Evolutionary conservation across 2,888 invertebrate species (phyloP), one percentile per base, ranked within the genome.

Genomic region (Bombyx huttoni): DNA sequence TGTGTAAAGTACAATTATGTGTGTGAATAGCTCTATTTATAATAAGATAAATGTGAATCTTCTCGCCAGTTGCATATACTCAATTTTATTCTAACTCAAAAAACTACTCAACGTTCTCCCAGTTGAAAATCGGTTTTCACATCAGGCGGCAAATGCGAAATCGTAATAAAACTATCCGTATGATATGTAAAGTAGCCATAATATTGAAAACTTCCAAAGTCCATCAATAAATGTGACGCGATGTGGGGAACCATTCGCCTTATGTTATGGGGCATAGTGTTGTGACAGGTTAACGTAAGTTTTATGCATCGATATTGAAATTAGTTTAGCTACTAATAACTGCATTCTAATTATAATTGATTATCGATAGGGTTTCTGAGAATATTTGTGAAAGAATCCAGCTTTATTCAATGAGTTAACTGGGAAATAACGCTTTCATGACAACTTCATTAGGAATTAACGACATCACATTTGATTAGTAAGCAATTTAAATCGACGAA

Each of bases 181-280:
- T 75, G 72, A 79, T 81, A 87, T 87, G 88, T 87, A 88, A 87
- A 87, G 82, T 82, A 86, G 80, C 82, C 79, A 86, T 88, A 84
- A 87, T 85, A 85, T 83, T 87, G 87, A 84, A 88, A 87, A 87
- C 78, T 88, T 85, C 82, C 80, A 85, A 86, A 86, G 82, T 81
- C 85, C 87, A 86, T 86, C 88, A 87, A 88, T 87, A 88, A 88
- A 83, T 80, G 83, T 80, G 79, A 65, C 78, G 75, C 74, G 73
- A 80, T 73, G 73, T 76, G 78, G 86, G 83, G 84, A 77, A 74
- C 68, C 40, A 72, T 65, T 70, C 72, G 69, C 68, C 65, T 53
- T 65, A 64, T 64, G 67, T 71, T 67, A 70, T 70, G 65, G 63
- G 62, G 56, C 55, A 56, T 63, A 59, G 63, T 49, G 64, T 35